Conservation (phyloP, 2,113 vertebrate genomes). For the Oxyruncus cristatus region DNA sequence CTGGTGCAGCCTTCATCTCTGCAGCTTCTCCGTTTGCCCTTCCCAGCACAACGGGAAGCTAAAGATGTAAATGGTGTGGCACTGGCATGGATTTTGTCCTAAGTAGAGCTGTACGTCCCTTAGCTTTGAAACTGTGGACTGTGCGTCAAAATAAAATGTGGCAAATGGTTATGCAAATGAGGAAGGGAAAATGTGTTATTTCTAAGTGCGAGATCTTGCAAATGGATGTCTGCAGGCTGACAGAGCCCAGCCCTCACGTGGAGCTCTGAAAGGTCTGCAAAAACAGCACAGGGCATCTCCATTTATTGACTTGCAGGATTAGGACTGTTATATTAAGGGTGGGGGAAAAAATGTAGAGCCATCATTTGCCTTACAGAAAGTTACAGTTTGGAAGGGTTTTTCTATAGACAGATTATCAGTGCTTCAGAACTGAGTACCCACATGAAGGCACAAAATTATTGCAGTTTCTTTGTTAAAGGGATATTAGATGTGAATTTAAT, state of each 20-base stretch:
- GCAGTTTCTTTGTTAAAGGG: neutral
- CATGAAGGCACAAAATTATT: neutral
- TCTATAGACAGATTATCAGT: neutral
- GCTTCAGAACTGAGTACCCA: neutral
- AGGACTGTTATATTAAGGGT: neutral
- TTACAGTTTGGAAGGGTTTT: neutral
- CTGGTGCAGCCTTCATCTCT: neutral
- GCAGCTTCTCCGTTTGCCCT: neutral
- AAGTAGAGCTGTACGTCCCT: neutral
- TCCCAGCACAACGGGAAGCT: neutral
- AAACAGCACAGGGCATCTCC: neutral
- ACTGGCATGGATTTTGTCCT: neutral
- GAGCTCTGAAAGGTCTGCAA: neutral
- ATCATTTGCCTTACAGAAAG: neutral
- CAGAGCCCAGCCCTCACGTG: neutral
- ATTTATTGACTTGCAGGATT: neutral
- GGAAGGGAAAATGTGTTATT: neutral
- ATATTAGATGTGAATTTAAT: constrained; percentile 33
- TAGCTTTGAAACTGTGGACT: neutral
- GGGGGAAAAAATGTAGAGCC: neutral
- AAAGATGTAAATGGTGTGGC: neutral
- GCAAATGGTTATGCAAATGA: constrained; percentile 5
- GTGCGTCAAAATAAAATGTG: constrained; percentile 18
- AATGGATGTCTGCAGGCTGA: constrained; percentile 5
- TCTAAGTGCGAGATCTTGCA: neutral